These are phyloP conservation scores for Bovichtus variegatus DNA, from an alignment of 2,797 vertebrate genomes.

Conservation along the genomic window DNA sequence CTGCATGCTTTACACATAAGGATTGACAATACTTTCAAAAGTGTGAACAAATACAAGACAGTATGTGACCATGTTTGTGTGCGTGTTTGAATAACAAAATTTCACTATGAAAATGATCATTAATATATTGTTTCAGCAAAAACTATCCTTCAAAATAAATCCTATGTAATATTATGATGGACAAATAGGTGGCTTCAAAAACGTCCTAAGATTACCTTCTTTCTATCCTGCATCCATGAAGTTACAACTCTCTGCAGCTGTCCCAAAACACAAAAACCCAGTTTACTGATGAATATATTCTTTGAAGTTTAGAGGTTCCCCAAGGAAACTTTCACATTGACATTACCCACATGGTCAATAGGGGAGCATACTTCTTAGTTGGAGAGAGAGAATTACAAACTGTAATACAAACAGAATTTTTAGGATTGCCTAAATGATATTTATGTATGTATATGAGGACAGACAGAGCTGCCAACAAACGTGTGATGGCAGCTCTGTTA, in stretches of 20 bases:
- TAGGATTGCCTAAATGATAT: conserved; percentile 1
- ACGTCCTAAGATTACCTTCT: not conserved
- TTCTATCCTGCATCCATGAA: conserved; percentile 24
- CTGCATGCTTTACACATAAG: not conserved
- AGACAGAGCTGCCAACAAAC: conserved; percentile 1
- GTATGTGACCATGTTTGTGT: not conserved
- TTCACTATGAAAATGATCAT: not conserved
- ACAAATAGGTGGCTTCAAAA: not conserved
- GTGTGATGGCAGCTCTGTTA: not conserved
- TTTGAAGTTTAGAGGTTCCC: conserved; percentile 12
- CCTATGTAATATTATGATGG: not conserved
- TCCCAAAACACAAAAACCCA: conserved; percentile 45
- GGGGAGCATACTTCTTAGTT: conserved; percentile 8
- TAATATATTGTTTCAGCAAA: not conserved
- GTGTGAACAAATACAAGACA: not conserved
- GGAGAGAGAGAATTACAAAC: not conserved
- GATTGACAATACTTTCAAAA: not conserved
- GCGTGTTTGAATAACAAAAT: not conserved
- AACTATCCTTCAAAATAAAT: not conserved
- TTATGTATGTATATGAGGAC: conserved; percentile 39
- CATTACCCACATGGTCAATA: not conserved
- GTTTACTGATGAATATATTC: not conserved
- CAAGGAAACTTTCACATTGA: conserved; percentile 30
- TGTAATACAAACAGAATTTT: not conserved
- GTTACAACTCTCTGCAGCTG: conserved; percentile 24